Percentiles rank a stretch among this genome's conserved stretches.
Conservation (phyloP, 2,888 invertebrate species). For the Trachelus stipa region DNA sequence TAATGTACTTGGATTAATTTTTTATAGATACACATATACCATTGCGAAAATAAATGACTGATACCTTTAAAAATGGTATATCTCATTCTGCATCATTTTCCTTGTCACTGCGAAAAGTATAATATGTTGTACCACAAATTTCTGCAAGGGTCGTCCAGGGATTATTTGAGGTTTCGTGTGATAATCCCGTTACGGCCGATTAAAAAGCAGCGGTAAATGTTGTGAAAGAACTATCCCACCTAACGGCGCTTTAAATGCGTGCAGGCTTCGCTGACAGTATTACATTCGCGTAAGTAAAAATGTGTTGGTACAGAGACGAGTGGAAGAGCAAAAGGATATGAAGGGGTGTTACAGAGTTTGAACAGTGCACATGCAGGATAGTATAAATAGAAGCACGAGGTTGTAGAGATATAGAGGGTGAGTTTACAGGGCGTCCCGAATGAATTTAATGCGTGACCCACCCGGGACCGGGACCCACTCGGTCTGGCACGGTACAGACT, state of each 20-base stretch:
- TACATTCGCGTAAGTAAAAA: neutral
- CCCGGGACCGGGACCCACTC: neutral
- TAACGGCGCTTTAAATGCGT: neutral
- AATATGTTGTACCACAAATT: neutral
- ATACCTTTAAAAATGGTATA: neutral
- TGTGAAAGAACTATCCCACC: neutral
- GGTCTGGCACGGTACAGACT: neutral
- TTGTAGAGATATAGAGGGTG: neutral
- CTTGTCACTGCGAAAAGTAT: neutral
- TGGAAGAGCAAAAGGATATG: neutral
- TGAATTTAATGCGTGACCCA: slow-evolving; percentile 23
- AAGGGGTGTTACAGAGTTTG: neutral
- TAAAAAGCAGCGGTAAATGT: neutral
- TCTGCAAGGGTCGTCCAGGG: neutral
- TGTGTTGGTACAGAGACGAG: neutral
- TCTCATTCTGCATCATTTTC: neutral
- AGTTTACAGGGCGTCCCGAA: neutral
- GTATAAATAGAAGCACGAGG: neutral
- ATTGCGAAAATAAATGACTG: too few relatives aligned
- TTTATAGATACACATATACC: neutral
- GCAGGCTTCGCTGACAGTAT: neutral
- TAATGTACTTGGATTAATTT: neutral
- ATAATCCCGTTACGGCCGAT: neutral
- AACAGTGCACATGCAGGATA: neutral
- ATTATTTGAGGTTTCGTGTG: neutral